These are phyloP conservation scores for Drosophila multiciliata DNA, from an alignment of 2,888 invertebrate genomes.

Conservation along the genomic window DNA sequence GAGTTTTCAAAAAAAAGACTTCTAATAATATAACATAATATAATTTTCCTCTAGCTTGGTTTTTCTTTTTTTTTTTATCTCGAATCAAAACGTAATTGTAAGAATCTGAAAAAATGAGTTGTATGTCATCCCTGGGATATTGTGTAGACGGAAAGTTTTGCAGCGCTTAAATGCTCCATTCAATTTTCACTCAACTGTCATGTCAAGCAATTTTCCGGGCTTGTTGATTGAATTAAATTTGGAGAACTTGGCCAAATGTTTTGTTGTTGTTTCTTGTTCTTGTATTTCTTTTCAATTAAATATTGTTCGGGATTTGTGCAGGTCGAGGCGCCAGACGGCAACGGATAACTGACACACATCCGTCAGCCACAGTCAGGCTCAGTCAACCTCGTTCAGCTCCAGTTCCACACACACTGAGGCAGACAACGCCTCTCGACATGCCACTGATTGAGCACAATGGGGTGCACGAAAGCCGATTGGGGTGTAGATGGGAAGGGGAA, in stretches of 20 bases:
- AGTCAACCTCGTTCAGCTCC: conserved; percentile 19
- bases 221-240: conserved; percentile 73
- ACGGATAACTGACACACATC: conserved; percentile 51
- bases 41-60: too few species aligned
- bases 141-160: conserved; percentile 22
- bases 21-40: too few species aligned
- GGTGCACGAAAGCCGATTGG: conserved; percentile 3
- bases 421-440: conserved; percentile 33
- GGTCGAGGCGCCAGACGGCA: conserved; percentile 38
- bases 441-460: conserved; percentile 25
- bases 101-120: not conserved
- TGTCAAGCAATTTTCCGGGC: conserved; percentile 41
- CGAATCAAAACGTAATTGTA: not conserved
- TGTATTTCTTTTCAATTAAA: conserved; percentile 75
- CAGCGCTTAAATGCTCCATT: conserved; percentile 34
- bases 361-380: conserved; percentile 49
- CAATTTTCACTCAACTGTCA: conserved; percentile 55
- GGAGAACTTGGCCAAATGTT: conserved; percentile 56
- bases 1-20: not conserved
- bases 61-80: not conserved
- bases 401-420: conserved; percentile 25
- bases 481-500: not conserved
- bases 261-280: conserved; percentile 31
- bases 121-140: conserved; percentile 19
- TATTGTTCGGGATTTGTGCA: conserved; percentile 49